These are phyloP conservation scores for Archivesica marissinica DNA, from an alignment of 1,140 invertebrate genomes.

Conservation along the genomic window DNA sequence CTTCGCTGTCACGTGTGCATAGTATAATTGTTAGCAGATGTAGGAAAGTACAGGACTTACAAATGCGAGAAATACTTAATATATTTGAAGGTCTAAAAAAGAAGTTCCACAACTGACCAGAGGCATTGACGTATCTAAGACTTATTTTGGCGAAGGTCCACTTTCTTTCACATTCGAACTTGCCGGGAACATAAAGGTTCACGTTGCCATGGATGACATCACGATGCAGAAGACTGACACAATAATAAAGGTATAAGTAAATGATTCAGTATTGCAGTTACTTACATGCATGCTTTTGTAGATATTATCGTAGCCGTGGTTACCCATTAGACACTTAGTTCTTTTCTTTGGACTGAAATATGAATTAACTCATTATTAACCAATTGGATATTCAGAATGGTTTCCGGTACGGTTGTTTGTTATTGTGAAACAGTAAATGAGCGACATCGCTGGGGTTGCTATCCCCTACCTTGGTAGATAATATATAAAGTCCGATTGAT, in stretches of 20 bases:
- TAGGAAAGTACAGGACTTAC: too few species aligned
- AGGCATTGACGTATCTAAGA: conserved; percentile 51
- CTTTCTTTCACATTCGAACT: conserved; percentile 57
- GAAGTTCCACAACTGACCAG: conserved; percentile 13
- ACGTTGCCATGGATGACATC: conserved; percentile 63
- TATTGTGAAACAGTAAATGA: too few species aligned
- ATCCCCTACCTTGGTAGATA: too few species aligned
- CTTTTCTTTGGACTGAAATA: conserved; percentile 50
- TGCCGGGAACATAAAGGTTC: conserved; percentile 25
- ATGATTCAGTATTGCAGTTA: conserved; percentile 8
- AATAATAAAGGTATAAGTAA: too few species aligned
- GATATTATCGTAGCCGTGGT: conserved; percentile 76
- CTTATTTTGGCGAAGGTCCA: conserved; percentile 60
- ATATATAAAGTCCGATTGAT: too few species aligned
- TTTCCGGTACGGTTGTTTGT: too few species aligned
- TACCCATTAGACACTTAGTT: conserved; percentile 64
- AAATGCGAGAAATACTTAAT: too few species aligned
- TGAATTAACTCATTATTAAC: too few species aligned
- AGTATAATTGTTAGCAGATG: too few species aligned
- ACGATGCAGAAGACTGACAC: conserved; percentile 62
- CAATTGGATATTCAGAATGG: too few species aligned
- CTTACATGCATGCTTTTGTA: conserved; percentile 76
- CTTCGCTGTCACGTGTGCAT: too few species aligned
- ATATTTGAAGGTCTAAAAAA: not conserved
- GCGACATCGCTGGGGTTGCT: too few species aligned